Conservation (phyloP, 1,140 invertebrate genomes). For the Colletes gigas region DNA sequence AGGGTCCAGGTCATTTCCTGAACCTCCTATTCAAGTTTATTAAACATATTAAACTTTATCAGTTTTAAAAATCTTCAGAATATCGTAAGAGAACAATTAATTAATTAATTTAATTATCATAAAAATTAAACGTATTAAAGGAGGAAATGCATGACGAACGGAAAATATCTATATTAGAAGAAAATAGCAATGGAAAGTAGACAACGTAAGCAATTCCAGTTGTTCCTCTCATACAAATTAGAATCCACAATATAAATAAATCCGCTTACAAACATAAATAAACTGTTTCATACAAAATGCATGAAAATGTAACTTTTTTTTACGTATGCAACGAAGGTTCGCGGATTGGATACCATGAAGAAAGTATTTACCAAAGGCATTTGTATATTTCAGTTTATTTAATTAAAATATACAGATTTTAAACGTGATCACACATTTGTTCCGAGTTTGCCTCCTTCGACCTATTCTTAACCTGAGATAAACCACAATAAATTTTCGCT, state of each 20-base stretch:
- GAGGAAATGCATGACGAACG: neutral
- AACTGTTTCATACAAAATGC: too few species aligned
- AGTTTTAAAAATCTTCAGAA: neutral
- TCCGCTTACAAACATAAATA: too few species aligned
- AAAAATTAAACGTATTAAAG: too few species aligned
- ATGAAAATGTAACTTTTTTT: neutral
- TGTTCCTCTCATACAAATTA: too few species aligned
- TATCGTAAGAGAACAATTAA: neutral
- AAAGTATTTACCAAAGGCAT: conserved; percentile 16
- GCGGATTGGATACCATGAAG: neutral
- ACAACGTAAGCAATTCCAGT: too few species aligned
- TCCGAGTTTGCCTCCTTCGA: conserved; percentile 52
- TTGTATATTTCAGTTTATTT: conserved; percentile 68
- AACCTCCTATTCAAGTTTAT: neutral
- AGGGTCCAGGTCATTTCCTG: neutral
- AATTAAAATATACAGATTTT: conserved; percentile 76
- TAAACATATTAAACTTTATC: neutral
- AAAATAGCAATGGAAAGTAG: too few species aligned
- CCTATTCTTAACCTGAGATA: conserved; percentile 65
- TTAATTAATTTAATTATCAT: neutral
- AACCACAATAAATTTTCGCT: conserved; percentile 51
- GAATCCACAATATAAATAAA: too few species aligned
- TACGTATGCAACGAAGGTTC: neutral
- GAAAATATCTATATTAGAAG: neutral
- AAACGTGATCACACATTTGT: conserved; percentile 74